Evolutionary conservation across 2,797 vertebrate species (phyloP).

Genomic region (Mormyrus hasselquistii): DNA sequence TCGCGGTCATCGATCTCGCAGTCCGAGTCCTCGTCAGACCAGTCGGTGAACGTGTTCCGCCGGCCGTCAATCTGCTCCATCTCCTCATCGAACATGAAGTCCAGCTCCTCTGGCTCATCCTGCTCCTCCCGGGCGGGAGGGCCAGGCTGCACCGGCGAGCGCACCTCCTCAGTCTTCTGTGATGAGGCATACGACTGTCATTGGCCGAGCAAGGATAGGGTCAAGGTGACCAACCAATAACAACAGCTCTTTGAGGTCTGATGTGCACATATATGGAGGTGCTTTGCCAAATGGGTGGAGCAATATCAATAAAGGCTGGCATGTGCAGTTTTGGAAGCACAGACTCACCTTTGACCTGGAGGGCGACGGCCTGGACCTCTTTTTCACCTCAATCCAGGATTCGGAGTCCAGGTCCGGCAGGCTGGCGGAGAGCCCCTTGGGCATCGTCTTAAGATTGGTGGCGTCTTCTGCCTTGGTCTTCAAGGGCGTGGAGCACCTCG

Average conservation of each 20-base stretch:
- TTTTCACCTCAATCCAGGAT: slow-evolving; percentile 98
- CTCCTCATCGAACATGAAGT: slow-evolving; percentile 98
- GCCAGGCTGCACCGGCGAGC: slow-evolving; percentile 36
- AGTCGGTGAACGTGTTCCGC: slow-evolving; percentile 95
- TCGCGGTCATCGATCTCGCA: slow-evolving; percentile 92
- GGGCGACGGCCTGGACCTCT: slow-evolving; percentile 85
- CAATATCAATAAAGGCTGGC: neutral
- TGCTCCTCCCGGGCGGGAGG: slow-evolving; percentile 62
- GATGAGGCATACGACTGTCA: neutral
- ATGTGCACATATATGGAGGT: neutral
- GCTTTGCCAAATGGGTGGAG: neutral
- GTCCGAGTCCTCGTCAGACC: slow-evolving; percentile 93
- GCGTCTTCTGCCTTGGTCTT: slow-evolving; percentile 72
- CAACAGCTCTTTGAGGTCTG: neutral
- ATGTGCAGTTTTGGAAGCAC: no score
- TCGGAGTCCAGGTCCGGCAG: slow-evolving; percentile 93
- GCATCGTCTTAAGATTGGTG: slow-evolving; percentile 91
- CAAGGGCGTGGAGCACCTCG: slow-evolving; percentile 61
- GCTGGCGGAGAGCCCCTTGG: slow-evolving; percentile 90
- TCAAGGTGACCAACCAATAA: neutral
- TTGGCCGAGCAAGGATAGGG: neutral
- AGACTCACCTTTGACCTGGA: slow-evolving; percentile 76
- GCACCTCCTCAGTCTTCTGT: slow-evolving; percentile 69
- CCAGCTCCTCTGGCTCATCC: slow-evolving; percentile 92
- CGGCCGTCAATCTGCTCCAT: slow-evolving; percentile 97